Evolutionary conservation across 2,113 vertebrate genomes (phyloP), one percentile per base, ranked within the genome.

Genomic region (Microtus oregoni): DNA sequence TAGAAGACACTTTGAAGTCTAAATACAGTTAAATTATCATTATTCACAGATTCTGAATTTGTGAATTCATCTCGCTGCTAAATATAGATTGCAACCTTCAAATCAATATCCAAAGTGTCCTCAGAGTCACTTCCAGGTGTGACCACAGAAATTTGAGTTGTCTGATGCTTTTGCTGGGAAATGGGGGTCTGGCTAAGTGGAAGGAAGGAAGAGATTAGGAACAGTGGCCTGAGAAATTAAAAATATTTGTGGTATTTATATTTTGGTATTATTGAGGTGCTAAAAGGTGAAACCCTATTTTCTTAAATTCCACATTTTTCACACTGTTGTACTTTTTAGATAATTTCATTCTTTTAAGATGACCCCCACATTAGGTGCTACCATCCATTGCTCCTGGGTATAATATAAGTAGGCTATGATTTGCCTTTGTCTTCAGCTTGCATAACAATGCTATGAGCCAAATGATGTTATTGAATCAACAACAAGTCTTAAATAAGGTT

Each of bases 131-230:
- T 44, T 0, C 1, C 20, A 73, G 35, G 17, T 32, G 11, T 6
- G 44, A 79, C 19, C 47, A 22, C 41, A 61, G 14, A 83, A 55
- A 20, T 15, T 41, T 44, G 70, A 90, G 55, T 44, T 30, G 2
- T 38, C 30, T 3, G 2, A 44, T 0, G 0, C 3, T 0, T 17
- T 4, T 89, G 55, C 38, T 63, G 4, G 15, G n/a, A 76, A 86
- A 86, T 86, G 7, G 38, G 38, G 61, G 38, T 15, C 38, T 85
- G 63, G 28, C 63, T 65, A 86, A 13, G 28, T 67, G 63, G 63
- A 87, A 52, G 13, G 22, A 87, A 11, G 20, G 20, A 50, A n/a
- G 32, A 72, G 7, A n/a, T 87, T 35, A 32, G 61, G 5, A 32
- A 67, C 47, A 17, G 9, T 26, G 67, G 58, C 61, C 44, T n/a